phyloP scores from a whole-genome alignment of 30 jellyfish, hydroid and myxozoan genomes.

The Phacellophora camtschatica region DNA sequence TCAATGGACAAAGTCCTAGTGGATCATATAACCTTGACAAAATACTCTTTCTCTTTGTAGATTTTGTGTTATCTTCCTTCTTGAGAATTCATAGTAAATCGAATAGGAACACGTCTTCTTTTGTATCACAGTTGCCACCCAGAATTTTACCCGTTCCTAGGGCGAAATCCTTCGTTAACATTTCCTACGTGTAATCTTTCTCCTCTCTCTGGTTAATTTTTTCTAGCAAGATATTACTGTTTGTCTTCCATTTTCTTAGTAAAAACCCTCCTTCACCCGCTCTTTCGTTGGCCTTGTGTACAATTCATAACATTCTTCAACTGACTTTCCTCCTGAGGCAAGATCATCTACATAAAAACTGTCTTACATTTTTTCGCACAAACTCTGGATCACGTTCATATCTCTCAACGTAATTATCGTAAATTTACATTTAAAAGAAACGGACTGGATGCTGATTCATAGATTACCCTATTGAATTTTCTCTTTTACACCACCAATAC shows the following conservation, averaged over 20 bases:
- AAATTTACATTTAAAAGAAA: no score
- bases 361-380: no score
- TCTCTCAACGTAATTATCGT: no score
- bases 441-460: no score
- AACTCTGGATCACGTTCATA: no score
- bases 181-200: background rate
- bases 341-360: constrained; percentile 23
- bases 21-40: constrained; percentile 36
- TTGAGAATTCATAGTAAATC: background rate
- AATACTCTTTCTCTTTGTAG: constrained; percentile 19
- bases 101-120: background rate
- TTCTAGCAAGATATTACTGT: background rate
- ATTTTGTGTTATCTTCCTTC: background rate
- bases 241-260: constrained; percentile 27
- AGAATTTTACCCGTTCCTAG: constrained; percentile 3
- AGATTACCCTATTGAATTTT: no score
- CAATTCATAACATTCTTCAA: constrained; percentile 16
- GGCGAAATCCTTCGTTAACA: background rate
- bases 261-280: constrained; percentile 25
- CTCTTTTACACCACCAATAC: no score
- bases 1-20: constrained; percentile 14
- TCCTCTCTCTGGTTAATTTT: background rate
- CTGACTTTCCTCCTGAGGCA: constrained; percentile 4
- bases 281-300: constrained; percentile 18
- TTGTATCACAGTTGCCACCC: constrained; percentile 28